Percentiles rank a stretch among this genome's conserved stretches.
Conservation (phyloP, 2,888 invertebrate genomes). For the Isotomurus palustris region DNA sequence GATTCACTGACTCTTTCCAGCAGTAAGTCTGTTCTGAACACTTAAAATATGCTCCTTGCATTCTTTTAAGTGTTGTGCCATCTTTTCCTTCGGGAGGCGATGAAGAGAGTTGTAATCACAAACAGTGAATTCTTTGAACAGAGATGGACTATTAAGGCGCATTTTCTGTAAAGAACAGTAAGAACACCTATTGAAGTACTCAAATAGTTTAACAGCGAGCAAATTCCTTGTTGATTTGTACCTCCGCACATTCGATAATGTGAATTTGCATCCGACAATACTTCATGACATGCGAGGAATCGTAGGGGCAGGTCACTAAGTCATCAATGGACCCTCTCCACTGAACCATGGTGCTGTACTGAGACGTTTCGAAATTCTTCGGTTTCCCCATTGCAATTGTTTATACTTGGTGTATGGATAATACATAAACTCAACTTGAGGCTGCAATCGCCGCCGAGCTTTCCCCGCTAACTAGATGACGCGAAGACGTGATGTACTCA, state of each 20-base stretch:
- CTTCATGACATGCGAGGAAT: slow-evolving; percentile 4
- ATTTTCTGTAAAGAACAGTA: background rate
- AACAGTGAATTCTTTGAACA: background rate
- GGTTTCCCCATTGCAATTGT: slow-evolving; percentile 3
- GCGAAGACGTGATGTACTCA: background rate
- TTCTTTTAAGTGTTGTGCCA: background rate
- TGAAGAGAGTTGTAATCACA: slow-evolving; percentile 8
- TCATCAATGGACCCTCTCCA: slow-evolving; percentile 12
- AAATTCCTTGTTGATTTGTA: no score
- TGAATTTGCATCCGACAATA: background rate
- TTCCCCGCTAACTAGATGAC: background rate
- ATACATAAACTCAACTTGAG: no score
- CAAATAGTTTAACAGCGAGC: no score
- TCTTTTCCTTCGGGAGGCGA: background rate
- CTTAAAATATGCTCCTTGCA: slow-evolving; percentile 4
- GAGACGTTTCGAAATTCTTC: slow-evolving; percentile 3
- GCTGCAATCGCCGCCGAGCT: background rate
- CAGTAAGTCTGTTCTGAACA: background rate
- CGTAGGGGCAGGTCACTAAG: slow-evolving; percentile 2
- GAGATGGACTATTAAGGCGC: background rate
- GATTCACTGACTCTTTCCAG: slow-evolving; percentile 11
- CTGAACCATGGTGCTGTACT: background rate
- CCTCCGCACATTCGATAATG: slow-evolving; percentile 5
- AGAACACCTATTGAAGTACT: no score
- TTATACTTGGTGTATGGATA: no score